These are phyloP conservation scores for Masticophis lateralis DNA, from an alignment of 2,797 vertebrate genomes.

Conservation along the genomic window DNA sequence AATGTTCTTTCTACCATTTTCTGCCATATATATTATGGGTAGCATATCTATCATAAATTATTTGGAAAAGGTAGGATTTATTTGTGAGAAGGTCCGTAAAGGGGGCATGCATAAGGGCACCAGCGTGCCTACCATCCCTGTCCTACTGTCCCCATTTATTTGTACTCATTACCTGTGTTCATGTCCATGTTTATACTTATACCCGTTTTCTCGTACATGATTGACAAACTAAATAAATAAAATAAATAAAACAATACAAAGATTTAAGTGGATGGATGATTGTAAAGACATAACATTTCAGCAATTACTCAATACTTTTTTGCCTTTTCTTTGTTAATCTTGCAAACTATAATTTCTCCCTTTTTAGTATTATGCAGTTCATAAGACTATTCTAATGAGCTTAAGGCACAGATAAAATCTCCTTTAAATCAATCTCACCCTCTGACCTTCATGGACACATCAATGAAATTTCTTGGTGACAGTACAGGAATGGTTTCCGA, in stretches of 20 bases:
- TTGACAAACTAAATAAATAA: no score
- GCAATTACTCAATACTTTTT: slow-evolving; percentile 52
- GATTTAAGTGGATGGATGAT: slow-evolving; percentile 39
- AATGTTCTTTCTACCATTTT: not conserved
- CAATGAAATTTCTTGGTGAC: not conserved
- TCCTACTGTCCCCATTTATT: no score
- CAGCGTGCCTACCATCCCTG: no score
- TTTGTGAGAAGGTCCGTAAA: slow-evolving; percentile 36
- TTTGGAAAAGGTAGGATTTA: slow-evolving; percentile 53
- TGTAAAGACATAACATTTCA: slow-evolving; percentile 68
- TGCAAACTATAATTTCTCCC: slow-evolving; percentile 39
- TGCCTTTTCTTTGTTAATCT: slow-evolving; percentile 55
- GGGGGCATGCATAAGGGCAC: no score
- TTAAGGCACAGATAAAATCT: not conserved
- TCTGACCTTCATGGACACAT: not conserved
- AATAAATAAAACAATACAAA: not conserved
- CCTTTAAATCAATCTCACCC: not conserved
- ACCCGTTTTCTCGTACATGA: no score
- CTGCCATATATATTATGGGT: not conserved
- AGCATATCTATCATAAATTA: slow-evolving; percentile 57
- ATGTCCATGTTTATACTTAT: no score
- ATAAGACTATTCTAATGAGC: not conserved
- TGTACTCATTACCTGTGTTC: no score
- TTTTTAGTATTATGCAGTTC: slow-evolving; percentile 21
- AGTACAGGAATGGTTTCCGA: not conserved